phyloP scores from a whole-genome alignment of 53 echinoderm and acorn worm genomes.

The Zoroaster sp. region DNA sequence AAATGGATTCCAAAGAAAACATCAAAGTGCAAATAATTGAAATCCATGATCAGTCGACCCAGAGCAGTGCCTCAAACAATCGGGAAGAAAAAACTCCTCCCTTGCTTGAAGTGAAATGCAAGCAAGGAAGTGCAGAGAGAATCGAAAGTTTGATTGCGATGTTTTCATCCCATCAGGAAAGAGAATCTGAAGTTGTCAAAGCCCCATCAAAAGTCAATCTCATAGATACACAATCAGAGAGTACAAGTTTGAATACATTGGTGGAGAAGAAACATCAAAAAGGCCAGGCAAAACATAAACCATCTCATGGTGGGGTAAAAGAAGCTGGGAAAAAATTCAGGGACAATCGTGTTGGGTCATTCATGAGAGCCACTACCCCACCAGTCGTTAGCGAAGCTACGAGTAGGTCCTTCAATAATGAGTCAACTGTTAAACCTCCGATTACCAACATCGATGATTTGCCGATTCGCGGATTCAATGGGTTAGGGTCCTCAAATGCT shows the following conservation, averaged over 20 bases:
- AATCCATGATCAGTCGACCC: neutral
- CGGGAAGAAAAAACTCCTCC: neutral
- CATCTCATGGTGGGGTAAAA: neutral
- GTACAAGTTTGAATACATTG: neutral
- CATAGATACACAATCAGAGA: neutral
- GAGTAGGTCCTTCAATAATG: neutral
- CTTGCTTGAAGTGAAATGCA: neutral
- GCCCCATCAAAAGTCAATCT: neutral
- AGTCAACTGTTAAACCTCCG: neutral
- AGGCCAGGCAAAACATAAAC: neutral
- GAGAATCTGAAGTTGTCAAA: neutral
- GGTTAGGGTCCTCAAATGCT: neutral
- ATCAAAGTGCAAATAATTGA: neutral
- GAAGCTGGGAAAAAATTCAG: slow-evolving; percentile 5
- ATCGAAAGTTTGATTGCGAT: slow-evolving; percentile 13
- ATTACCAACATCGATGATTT: slow-evolving; percentile 34
- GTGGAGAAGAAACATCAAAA: neutral
- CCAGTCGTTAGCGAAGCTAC: neutral
- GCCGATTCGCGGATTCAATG: slow-evolving; percentile 35
- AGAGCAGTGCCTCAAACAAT: neutral
- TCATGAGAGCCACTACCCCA: slow-evolving; percentile 37
- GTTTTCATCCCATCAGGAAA: neutral
- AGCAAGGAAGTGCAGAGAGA: neutral
- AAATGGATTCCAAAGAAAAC: neutral
- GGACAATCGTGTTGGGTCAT: slow-evolving; percentile 45